A percentile compares a stretch with the other conserved stretches of the same genome.
These are phyloP conservation scores for Adelphocoris suturalis DNA, from an alignment of 2,888 invertebrate genomes.

Conservation along the genomic window DNA sequence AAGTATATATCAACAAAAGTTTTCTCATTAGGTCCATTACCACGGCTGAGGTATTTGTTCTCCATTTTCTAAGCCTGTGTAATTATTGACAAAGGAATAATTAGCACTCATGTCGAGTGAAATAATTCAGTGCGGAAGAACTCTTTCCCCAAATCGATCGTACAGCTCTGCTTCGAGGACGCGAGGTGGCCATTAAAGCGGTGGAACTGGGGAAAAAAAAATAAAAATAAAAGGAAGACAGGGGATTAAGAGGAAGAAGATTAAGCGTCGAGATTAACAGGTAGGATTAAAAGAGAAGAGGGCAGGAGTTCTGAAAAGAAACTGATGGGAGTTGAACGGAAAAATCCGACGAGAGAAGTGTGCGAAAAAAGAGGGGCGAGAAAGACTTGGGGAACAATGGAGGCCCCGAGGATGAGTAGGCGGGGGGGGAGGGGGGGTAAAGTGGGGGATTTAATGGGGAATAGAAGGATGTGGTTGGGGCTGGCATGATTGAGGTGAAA, in stretches of 20 bases:
- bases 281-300: slow-evolving; percentile 8
- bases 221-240: neutral
- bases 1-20: neutral
- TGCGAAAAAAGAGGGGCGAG: neutral
- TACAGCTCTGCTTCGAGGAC: neutral
- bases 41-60: neutral
- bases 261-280: slow-evolving; percentile 30
- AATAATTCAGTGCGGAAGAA: neutral
- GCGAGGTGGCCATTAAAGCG: slow-evolving; percentile 8
- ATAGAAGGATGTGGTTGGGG: no score
- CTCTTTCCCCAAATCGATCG: neutral
- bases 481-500: no score
- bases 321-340: neutral
- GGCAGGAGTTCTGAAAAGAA: slow-evolving; percentile 17
- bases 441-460: no score
- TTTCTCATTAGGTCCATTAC: neutral
- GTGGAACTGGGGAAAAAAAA: neutral
- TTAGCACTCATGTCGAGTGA: neutral
- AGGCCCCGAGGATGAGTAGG: neutral
- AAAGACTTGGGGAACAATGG: neutral
- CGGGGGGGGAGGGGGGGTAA: no score
- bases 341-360: neutral
- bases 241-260: slow-evolving; percentile 34
- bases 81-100: no score
- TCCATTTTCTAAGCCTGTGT: neutral